Conservation (phyloP, 1,140 invertebrate genomes). For the Eurytemora carolleeae region DNA sequence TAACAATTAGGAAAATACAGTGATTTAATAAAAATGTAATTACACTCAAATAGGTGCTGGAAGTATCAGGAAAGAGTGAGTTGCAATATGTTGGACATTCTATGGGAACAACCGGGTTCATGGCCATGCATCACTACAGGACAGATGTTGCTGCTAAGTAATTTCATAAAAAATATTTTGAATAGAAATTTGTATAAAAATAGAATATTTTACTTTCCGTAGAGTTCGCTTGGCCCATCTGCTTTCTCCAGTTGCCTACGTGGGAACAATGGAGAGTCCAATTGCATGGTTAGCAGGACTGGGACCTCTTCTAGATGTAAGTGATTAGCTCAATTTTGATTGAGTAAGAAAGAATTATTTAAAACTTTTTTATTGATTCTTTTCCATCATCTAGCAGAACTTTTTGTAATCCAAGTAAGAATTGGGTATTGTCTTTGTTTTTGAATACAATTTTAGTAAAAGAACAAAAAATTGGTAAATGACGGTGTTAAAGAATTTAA, state of each 20-base stretch:
- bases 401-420: no score
- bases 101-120: conserved; percentile 25
- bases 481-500: no score
- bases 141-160: conserved; percentile 16
- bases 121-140: conserved; percentile 19
- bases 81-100: conserved; percentile 31
- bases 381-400: no score
- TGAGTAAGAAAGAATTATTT: no score
- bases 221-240: conserved; percentile 15
- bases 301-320: not conserved
- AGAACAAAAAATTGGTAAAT: no score
- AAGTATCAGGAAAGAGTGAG: conserved; percentile 23
- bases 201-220: not conserved
- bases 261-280: not conserved
- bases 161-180: not conserved
- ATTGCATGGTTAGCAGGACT: not conserved
- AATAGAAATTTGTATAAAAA: not conserved
- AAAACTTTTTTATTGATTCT: no score
- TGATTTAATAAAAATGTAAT: no score
- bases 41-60: conserved; percentile 28
- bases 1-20: no score
- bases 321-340: no score
- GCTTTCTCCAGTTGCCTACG: conserved; percentile 14
- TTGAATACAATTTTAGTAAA: no score
- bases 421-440: no score